Percentiles rank a stretch among this genome's conserved stretches.
Conservation (phyloP, 2,888 invertebrate genomes). For the Clepsis dumicolana region DNA sequence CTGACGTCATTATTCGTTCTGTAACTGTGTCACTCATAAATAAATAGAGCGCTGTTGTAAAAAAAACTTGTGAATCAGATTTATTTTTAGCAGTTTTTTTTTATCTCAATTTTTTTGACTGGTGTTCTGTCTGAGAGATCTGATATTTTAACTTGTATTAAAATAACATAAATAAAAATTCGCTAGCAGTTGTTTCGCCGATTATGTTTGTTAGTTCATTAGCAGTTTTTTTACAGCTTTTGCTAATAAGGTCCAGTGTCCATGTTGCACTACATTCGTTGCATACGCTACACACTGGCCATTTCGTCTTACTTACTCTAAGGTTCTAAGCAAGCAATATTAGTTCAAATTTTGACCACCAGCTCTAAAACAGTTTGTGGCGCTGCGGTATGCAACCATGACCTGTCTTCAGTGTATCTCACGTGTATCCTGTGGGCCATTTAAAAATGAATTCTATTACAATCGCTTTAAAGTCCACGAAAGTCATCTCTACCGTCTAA, state of each 20-base stretch:
- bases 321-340: no score
- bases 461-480: background rate
- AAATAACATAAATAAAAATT: no score
- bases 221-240: no score
- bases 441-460: conserved; percentile 1
- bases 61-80: background rate
- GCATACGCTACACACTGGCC: no score
- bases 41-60: background rate
- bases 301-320: no score
- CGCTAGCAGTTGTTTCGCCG: no score
- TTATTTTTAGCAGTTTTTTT: background rate
- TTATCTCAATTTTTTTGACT: no score
- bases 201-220: no score
- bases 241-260: no score
- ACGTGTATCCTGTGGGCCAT: background rate
- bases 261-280: no score
- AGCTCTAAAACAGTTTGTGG: background rate
- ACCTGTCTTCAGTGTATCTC: background rate
- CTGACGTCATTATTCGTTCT: background rate
- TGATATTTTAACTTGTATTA: no score
- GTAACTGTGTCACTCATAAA: conserved; percentile 4
- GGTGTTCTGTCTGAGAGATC: no score
- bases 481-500: background rate
- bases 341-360: background rate
- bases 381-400: background rate